phyloP scores from a whole-genome alignment of 2,888 invertebrate genomes.

The Gisinianus flammeolus region DNA sequence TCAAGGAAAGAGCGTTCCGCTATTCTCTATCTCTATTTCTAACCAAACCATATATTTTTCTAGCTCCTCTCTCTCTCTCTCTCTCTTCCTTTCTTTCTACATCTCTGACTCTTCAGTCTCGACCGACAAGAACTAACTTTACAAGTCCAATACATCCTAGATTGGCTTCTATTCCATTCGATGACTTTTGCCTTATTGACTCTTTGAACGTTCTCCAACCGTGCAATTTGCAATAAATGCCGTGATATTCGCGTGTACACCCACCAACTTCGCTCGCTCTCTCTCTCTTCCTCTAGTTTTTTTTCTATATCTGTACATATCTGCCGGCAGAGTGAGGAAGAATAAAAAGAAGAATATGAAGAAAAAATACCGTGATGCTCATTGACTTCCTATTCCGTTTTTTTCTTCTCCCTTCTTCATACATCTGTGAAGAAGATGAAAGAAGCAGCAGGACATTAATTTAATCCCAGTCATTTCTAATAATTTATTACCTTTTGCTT shows the following conservation, averaged over 20 bases:
- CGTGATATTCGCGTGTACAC: background rate
- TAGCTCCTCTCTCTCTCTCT: background rate
- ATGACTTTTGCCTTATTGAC: constrained; percentile 28
- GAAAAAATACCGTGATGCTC: background rate
- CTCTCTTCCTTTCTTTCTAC: background rate
- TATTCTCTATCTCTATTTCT: background rate
- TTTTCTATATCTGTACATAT: background rate
- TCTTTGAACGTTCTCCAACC: constrained; percentile 22
- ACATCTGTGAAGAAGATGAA: background rate
- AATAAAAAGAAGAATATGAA: background rate
- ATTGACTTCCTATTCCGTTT: background rate
- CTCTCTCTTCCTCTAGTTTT: background rate
- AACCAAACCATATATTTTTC: no score
- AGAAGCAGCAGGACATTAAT: constrained; percentile 34
- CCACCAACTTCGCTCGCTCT: background rate
- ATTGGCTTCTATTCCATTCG: constrained; percentile 22
- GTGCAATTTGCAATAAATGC: constrained; percentile 35
- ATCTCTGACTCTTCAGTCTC: background rate
- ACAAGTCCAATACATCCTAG: background rate
- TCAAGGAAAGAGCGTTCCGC: constrained; percentile 17
- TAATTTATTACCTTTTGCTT: constrained; percentile 27
- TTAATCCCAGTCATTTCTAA: constrained; percentile 30
- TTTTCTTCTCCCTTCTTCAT: background rate
- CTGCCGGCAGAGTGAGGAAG: background rate
- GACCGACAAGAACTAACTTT: background rate